Conservation (phyloP, 2,797 vertebrate genomes). For the Tapera naevia region DNA sequence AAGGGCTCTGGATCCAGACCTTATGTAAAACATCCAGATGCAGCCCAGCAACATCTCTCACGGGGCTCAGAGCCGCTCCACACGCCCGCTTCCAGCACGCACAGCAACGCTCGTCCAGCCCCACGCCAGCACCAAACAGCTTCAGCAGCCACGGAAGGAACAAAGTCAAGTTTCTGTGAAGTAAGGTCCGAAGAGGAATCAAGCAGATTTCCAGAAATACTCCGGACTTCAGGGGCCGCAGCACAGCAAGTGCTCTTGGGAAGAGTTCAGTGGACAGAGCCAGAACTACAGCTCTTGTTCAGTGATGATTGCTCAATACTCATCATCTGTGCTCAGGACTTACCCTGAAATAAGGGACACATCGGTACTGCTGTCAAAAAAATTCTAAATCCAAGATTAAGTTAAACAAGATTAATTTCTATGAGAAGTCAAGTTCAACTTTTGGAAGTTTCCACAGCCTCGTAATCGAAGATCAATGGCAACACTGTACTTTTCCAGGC, state of each 20-base stretch:
- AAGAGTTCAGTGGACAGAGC: neutral
- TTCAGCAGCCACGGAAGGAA: neutral
- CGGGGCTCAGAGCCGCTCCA: neutral
- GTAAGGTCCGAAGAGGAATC: neutral
- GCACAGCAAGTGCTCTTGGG: neutral
- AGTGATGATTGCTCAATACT: neutral
- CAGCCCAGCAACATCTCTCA: neutral
- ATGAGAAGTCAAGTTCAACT: neutral
- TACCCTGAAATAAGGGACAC: neutral
- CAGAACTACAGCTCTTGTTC: neutral
- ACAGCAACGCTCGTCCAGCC: neutral
- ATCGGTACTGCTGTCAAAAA: neutral
- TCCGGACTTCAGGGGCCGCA: fast-evolving
- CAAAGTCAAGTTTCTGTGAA: neutral
- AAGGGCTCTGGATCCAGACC: slow-evolving; percentile 10
- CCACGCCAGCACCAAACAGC: neutral
- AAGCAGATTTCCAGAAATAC: neutral
- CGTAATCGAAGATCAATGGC: neutral
- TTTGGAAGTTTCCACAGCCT: neutral
- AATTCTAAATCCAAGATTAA: neutral
- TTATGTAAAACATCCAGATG: neutral
- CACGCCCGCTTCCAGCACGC: neutral
- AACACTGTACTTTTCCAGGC: neutral
- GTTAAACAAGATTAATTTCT: neutral
- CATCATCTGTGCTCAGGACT: neutral